These are phyloP conservation scores for Recurvirostra avosetta DNA, from an alignment of 2,113 vertebrate genomes.

Conservation along the genomic window DNA sequence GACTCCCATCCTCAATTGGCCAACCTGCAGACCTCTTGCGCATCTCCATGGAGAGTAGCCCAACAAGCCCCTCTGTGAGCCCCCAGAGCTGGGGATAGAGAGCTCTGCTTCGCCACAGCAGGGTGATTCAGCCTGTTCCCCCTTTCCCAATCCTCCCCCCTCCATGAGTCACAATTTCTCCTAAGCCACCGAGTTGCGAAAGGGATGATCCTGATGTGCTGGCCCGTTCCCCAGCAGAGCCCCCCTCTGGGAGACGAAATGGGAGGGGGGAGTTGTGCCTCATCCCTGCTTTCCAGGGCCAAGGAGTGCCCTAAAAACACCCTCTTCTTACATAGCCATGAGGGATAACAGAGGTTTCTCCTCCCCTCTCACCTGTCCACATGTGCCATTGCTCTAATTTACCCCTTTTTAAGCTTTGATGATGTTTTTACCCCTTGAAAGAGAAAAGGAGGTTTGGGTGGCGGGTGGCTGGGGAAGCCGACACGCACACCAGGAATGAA, in stretches of 20 bases:
- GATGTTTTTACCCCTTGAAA: neutral
- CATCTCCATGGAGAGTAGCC: neutral
- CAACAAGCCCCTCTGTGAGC: neutral
- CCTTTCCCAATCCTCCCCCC: rapidly evolving
- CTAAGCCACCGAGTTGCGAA: neutral
- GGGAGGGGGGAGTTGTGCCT: neutral
- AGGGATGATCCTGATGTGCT: neutral
- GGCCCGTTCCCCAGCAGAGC: neutral
- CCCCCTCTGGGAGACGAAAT: neutral
- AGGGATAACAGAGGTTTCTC: neutral
- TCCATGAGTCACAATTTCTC: neutral
- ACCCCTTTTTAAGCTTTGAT: neutral
- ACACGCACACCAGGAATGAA: neutral
- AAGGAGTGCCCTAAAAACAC: neutral
- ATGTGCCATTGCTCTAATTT: neutral
- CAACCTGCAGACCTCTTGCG: neutral
- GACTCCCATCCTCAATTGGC: neutral
- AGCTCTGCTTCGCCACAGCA: rapidly evolving
- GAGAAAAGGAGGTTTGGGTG: neutral
- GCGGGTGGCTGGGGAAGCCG: neutral
- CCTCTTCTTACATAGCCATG: neutral
- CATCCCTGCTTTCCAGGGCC: neutral
- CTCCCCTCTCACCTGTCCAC: neutral
- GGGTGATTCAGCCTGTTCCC: neutral
- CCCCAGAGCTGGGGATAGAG: neutral